Evolutionary conservation across 2,113 vertebrate genomes (phyloP), one percentile per base, ranked within the genome.

Genomic region (Scomber japonicus): DNA sequence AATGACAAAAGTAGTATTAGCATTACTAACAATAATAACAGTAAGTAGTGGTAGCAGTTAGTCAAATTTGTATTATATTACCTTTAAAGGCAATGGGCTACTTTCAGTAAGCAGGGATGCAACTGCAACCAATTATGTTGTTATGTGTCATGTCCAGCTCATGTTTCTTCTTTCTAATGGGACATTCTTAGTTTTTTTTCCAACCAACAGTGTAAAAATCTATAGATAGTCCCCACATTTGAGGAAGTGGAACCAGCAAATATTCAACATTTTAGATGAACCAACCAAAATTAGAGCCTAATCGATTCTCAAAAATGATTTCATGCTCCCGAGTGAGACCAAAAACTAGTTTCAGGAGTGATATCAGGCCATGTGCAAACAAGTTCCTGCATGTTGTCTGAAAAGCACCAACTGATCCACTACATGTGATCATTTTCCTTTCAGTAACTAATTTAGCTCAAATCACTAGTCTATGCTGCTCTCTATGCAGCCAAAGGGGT

Each of bases 371-470:
- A 16, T 27, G n/a, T 12, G 59, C 51, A 60, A 59, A 71, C 10
- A 7, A 81, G 75, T 63, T 83, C 44, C 67, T 60, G 66, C 70
- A 53, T 2, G 24, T 14, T n/a, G 49, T 40, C 65, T 80, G 64
- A 13, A 17, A 73, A 30, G 55, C 24, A 11, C 19, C 54, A n/a
- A 31, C 62, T 69, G 69, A 83, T 84, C 60, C 60, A 16, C 48
- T 9, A 27, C 24, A 53, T 3, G 14, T 14, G 50, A 16, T 76
- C 0, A 12, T 62, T 70, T 67, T 53, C 11, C 10, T 65, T 63
- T 67, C 31, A 46, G 16, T 10, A 12, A 50, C 7, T 7, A 10
- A 14, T 19, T 46, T 50, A 40, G 48, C 65, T 53, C 10, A 31
- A 9, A 30, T 53, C 2, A 31, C 35, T 16, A 14, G 24, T 67